These are phyloP conservation scores for Phaethornis superciliosus DNA, from an alignment of 2,113 vertebrate genomes.

Conservation along the genomic window DNA sequence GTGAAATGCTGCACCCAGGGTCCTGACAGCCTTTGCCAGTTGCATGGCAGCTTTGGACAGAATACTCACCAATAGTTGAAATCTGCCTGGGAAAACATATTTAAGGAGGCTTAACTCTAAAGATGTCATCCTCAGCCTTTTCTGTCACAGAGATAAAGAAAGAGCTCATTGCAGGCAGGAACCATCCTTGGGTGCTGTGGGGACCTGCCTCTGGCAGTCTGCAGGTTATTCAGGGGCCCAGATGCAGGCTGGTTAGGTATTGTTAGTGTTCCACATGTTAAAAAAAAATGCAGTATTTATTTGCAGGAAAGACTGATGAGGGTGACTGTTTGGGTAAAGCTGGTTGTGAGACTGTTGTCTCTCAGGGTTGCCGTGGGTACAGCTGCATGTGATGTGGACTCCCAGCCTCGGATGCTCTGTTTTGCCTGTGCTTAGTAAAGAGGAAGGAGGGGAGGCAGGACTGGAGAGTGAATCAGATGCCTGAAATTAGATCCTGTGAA, in stretches of 20 bases:
- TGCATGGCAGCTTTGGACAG: not conserved
- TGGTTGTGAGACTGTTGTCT: not conserved
- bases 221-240: not conserved
- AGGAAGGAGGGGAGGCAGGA: not conserved
- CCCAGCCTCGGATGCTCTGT: not conserved
- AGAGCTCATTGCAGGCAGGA: not conserved
- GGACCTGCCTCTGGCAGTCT: not conserved
- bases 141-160: not conserved
- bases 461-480: not conserved
- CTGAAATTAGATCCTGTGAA: conserved; percentile 28
- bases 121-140: rapidly evolving
- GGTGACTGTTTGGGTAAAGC: not conserved
- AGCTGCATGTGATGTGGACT: not conserved
- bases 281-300: not conserved
- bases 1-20: not conserved
- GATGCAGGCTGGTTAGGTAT: too few species aligned
- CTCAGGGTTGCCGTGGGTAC: not conserved
- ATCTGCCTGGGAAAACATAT: not conserved
- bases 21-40: not conserved
- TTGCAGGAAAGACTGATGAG: not conserved
- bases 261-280: not conserved
- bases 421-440: not conserved
- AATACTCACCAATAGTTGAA: not conserved
- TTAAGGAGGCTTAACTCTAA: not conserved
- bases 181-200: rapidly evolving